These are phyloP conservation scores for Drosophila parabipectinata DNA, from an alignment of 1,140 invertebrate species.

Conservation along the genomic window DNA sequence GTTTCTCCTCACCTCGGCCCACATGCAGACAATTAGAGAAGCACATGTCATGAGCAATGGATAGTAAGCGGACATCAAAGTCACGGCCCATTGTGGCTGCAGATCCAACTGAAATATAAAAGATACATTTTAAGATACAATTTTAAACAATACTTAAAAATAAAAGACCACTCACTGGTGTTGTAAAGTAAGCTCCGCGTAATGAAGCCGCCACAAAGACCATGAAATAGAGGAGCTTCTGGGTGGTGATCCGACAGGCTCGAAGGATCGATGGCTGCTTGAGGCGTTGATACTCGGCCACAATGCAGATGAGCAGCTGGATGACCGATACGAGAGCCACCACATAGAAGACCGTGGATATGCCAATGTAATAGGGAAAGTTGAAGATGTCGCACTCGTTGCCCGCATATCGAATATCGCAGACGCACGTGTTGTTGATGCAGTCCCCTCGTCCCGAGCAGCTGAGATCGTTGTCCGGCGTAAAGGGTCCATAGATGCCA, in stretches of 20 bases:
- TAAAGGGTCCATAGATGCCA: slow-evolving; percentile 62
- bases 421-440: slow-evolving; percentile 94
- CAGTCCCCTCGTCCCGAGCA: slow-evolving; percentile 93
- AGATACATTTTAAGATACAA: slow-evolving; percentile 1
- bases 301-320: slow-evolving; percentile 93
- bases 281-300: slow-evolving; percentile 92
- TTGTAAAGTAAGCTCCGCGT: slow-evolving; percentile 94
- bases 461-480: slow-evolving; percentile 70
- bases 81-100: slow-evolving; percentile 92
- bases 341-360: slow-evolving; percentile 92
- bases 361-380: slow-evolving; percentile 87
- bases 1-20: slow-evolving; percentile 92
- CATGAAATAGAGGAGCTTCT: slow-evolving; percentile 95
- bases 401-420: slow-evolving; percentile 90
- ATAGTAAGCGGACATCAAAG: slow-evolving; percentile 95
- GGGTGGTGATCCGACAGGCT: slow-evolving; percentile 94
- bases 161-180: slow-evolving; percentile 88
- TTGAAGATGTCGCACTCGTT: slow-evolving; percentile 87
- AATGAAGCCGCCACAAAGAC: slow-evolving; percentile 94
- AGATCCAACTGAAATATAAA: slow-evolving; percentile 88
- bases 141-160: background rate
- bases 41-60: slow-evolving; percentile 94
- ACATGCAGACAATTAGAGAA: slow-evolving; percentile 96
- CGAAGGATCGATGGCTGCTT: slow-evolving; percentile 91
- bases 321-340: slow-evolving; percentile 93